phyloP scores from a whole-genome alignment of 2,797 vertebrate genomes.

The Chelonia mydas region DNA sequence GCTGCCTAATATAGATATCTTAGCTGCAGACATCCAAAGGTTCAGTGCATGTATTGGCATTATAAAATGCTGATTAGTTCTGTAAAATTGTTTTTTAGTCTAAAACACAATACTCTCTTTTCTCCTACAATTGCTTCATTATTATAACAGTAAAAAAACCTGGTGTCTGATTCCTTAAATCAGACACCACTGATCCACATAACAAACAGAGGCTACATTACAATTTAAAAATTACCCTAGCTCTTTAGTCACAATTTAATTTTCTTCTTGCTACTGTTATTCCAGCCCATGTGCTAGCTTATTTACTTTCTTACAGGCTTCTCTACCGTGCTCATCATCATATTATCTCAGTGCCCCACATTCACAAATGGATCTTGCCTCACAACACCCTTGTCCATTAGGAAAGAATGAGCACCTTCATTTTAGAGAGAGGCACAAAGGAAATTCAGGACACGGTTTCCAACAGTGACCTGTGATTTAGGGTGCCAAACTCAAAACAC shows the following conservation, averaged over 20 bases:
- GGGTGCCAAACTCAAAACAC: neutral
- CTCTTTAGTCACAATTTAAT: neutral
- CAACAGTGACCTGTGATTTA: neutral
- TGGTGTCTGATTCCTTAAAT: constrained; percentile 2
- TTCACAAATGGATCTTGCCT: neutral
- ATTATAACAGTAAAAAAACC: neutral
- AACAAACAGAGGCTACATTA: neutral
- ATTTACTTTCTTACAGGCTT: neutral
- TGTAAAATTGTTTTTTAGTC: neutral
- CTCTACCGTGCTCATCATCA: neutral
- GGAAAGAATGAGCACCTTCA: neutral
- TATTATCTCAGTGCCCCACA: neutral
- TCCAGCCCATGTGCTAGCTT: neutral
- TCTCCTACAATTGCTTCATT: neutral
- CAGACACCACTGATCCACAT: neutral
- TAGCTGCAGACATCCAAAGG: neutral
- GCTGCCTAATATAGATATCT: neutral
- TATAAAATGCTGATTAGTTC: neutral
- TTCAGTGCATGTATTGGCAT: rapidly evolving
- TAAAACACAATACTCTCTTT: neutral
- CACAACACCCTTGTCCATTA: neutral
- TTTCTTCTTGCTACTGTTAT: neutral
- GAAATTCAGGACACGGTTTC: neutral
- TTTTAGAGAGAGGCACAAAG: neutral
- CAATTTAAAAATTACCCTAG: neutral